These are phyloP conservation scores for Heliothis subflexa DNA, from an alignment of 1,140 invertebrate genomes.

Conservation along the genomic window DNA sequence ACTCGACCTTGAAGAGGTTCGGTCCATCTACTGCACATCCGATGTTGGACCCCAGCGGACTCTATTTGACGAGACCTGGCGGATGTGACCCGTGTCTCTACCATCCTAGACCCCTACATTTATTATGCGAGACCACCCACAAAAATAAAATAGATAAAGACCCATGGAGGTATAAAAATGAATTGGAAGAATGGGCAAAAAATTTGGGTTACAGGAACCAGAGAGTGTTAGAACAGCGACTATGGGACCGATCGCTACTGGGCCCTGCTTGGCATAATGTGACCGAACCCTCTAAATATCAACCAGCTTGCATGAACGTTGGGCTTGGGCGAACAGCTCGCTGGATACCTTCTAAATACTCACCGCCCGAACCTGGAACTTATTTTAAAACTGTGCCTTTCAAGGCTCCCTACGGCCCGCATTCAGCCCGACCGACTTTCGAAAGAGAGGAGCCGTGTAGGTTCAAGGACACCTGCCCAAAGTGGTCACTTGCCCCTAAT, in stretches of 20 bases:
- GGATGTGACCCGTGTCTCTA: slow-evolving; percentile 76
- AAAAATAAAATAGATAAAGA: slow-evolving; percentile 62
- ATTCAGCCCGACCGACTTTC: slow-evolving; percentile 70
- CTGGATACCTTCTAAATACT: slow-evolving; percentile 53
- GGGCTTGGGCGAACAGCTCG: slow-evolving; percentile 71
- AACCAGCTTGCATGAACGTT: slow-evolving; percentile 71
- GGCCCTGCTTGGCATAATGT: slow-evolving; percentile 78
- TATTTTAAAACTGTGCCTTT: slow-evolving; percentile 68
- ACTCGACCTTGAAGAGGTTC: slow-evolving; percentile 63
- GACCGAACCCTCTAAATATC: slow-evolving; percentile 52
- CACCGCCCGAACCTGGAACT: slow-evolving; percentile 70
- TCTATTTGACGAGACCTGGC: slow-evolving; percentile 63
- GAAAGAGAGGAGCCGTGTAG: slow-evolving; percentile 75
- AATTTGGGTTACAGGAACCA: slow-evolving; percentile 81
- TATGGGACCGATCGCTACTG: slow-evolving; percentile 64
- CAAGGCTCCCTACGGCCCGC: slow-evolving; percentile 68
- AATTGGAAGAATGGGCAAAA: slow-evolving; percentile 76
- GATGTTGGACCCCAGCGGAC: slow-evolving; percentile 69
- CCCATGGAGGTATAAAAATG: slow-evolving; percentile 75
- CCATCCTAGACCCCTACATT: slow-evolving; percentile 62
- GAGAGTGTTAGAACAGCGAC: slow-evolving; percentile 65
- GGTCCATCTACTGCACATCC: slow-evolving; percentile 75
- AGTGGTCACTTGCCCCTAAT: slow-evolving; percentile 74
- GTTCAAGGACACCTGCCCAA: slow-evolving; percentile 66
- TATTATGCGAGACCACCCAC: slow-evolving; percentile 65